Percentiles rank a stretch among this genome's conserved stretches.
Evolutionary conservation across 2,113 vertebrate genomes (phyloP).

Genomic region (Heterocephalus glaber): DNA sequence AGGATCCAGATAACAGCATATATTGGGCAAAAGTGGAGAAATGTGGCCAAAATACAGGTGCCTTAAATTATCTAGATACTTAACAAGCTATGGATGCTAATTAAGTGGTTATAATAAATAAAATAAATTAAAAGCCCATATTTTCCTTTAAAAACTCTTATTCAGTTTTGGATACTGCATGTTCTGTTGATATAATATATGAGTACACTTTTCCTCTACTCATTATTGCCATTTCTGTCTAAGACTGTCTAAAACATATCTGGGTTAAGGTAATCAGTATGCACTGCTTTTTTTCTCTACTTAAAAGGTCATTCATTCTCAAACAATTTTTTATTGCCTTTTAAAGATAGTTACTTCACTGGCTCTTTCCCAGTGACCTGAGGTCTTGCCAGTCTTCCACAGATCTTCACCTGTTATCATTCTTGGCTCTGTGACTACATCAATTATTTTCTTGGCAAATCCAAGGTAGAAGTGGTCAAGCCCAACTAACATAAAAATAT

Average conservation of each 20-base stretch:
- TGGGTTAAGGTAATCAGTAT: slow-evolving; percentile 38
- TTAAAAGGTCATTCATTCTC: slow-evolving; percentile 70
- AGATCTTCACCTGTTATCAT: slow-evolving; percentile 76
- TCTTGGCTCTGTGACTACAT: slow-evolving; percentile 75
- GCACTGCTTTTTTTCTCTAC: slow-evolving; percentile 60
- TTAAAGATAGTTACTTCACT: slow-evolving; percentile 74
- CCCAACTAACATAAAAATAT: slow-evolving; percentile 71
- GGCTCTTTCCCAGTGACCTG: slow-evolving; percentile 66
- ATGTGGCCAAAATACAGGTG: slow-evolving; percentile 20
- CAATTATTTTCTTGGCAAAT: slow-evolving; percentile 81
- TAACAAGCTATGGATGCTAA: background rate
- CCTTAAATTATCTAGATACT: slow-evolving; percentile 24
- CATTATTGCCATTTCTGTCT: background rate
- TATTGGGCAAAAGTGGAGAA: background rate
- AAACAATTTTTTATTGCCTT: slow-evolving; percentile 69
- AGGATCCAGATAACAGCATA: background rate
- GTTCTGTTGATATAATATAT: background rate
- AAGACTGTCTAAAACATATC: slow-evolving; percentile 48
- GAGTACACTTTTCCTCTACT: background rate
- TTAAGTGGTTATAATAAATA: slow-evolving; percentile 3
- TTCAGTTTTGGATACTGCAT: background rate
- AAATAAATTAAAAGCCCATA: slow-evolving; percentile 32
- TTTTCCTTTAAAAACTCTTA: background rate
- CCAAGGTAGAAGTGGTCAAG: slow-evolving; percentile 67
- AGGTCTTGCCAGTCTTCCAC: slow-evolving; percentile 62